phyloP scores from a whole-genome alignment of 2,797 vertebrate species.

The Acanthopagrus latus region DNA sequence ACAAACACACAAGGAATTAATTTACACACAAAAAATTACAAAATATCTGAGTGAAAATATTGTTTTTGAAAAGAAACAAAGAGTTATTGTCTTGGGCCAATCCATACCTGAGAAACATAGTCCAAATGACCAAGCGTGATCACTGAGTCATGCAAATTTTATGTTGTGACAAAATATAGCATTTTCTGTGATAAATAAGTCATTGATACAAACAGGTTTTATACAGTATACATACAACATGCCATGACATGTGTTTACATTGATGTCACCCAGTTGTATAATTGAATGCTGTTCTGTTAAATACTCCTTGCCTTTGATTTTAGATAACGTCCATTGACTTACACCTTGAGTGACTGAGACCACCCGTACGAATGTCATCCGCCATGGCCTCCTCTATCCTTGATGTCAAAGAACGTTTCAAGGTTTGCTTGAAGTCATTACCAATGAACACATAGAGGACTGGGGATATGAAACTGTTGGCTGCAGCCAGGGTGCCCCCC shows the following conservation, averaged over 20 bases:
- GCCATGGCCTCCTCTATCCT: constrained; percentile 88
- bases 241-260: not conserved
- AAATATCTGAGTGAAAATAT: not conserved
- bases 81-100: not conserved
- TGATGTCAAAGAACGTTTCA: constrained; percentile 85
- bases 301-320: not conserved
- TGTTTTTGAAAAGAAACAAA: not conserved
- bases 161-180: not conserved
- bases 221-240: not conserved
- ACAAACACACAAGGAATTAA: constrained; percentile 1
- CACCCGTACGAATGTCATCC: constrained; percentile 85
- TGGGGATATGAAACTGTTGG: constrained; percentile 92
- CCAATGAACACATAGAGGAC: constrained; percentile 93
- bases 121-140: not conserved
- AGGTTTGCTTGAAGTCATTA: constrained; percentile 89
- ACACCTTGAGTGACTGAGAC: constrained; percentile 81
- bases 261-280: not conserved
- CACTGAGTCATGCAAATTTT: not conserved
- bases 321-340: constrained; percentile 47
- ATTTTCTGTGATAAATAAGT: constrained; percentile 9
- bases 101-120: not conserved
- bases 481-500: constrained; percentile 85
- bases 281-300: constrained; percentile 9
- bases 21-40: constrained; percentile 1
- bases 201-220: not conserved